Conservation (phyloP, 2,888 invertebrate genomes). For the Pollenia griseotomentosa region DNA sequence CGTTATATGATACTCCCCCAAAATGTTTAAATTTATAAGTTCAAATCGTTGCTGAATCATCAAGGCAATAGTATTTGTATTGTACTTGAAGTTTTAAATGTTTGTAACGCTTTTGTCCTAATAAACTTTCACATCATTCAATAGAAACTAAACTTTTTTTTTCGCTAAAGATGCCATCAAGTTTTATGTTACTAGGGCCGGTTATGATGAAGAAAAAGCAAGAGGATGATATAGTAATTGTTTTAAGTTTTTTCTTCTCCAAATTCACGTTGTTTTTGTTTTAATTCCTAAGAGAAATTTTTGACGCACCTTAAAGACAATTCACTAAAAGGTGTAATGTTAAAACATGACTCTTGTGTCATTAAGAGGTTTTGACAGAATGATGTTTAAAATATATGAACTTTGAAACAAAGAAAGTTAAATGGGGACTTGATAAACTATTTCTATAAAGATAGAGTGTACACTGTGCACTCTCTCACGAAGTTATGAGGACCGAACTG, state of each 20-base stretch:
- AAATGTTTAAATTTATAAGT: conserved; percentile 56
- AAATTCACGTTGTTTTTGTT: background rate
- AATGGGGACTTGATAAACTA: too few species aligned
- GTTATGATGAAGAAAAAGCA: background rate
- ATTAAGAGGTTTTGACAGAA: background rate
- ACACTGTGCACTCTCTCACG: too few species aligned
- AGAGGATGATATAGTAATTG: conserved; percentile 39
- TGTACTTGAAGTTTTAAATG: conserved; percentile 65
- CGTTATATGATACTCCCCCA: conserved; percentile 58
- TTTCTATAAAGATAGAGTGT: too few species aligned
- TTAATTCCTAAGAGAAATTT: background rate
- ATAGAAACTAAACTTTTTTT: conserved; percentile 24
- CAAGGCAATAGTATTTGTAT: conserved; percentile 33
- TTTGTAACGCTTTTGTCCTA: conserved; percentile 74
- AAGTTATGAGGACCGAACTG: too few species aligned
- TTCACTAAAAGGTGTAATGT: background rate
- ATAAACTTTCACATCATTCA: conserved; percentile 74
- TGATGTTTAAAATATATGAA: too few species aligned
- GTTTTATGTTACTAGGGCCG: conserved; percentile 23
- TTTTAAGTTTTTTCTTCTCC: conserved; percentile 14
- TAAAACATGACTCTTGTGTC: background rate
- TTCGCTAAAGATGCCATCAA: conserved; percentile 6
- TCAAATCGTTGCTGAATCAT: conserved; percentile 57
- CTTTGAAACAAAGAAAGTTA: too few species aligned
- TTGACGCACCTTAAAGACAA: conserved; percentile 54